A percentile compares a stretch with the other conserved stretches of the same genome.
Evolutionary conservation across 2,113 vertebrate genomes (phyloP).

Genomic region (Dicerorhinus sumatrensis): DNA sequence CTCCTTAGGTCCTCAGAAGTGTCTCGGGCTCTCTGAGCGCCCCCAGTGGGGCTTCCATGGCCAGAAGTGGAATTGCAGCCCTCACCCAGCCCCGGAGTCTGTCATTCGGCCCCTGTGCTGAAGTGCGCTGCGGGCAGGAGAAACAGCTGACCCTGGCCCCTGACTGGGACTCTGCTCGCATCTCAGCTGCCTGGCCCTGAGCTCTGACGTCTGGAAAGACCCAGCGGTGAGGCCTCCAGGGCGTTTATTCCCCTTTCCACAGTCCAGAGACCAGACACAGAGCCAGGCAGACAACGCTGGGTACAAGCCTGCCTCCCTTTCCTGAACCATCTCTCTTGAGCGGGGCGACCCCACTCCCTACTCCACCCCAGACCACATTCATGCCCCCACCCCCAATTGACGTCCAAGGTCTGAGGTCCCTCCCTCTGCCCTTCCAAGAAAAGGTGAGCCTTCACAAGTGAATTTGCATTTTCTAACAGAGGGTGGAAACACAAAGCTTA

Average conservation of each 20-base stretch:
- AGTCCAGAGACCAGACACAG: not conserved
- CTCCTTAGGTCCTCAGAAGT: not conserved
- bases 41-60: not conserved
- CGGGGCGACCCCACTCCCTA: no score
- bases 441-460: not conserved
- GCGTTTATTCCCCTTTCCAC: no score
- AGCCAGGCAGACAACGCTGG: fast-evolving
- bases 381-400: not conserved
- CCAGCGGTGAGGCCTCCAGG: not conserved
- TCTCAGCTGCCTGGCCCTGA: not conserved
- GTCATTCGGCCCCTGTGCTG: not conserved
- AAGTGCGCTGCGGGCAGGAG: not conserved
- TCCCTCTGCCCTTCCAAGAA: not conserved
- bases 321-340: not conserved
- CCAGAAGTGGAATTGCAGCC: not conserved
- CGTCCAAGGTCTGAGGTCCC: not conserved
- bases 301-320: not conserved
- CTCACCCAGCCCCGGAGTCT: no score
- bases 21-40: not conserved
- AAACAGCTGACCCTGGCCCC: not conserved
- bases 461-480: not conserved
- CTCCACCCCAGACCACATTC: not conserved
- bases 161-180: not conserved
- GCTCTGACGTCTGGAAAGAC: not conserved
- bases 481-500: not conserved